These are phyloP conservation scores for Hyalella azteca DNA, from an alignment of 2,888 invertebrate species.

Conservation along the genomic window DNA sequence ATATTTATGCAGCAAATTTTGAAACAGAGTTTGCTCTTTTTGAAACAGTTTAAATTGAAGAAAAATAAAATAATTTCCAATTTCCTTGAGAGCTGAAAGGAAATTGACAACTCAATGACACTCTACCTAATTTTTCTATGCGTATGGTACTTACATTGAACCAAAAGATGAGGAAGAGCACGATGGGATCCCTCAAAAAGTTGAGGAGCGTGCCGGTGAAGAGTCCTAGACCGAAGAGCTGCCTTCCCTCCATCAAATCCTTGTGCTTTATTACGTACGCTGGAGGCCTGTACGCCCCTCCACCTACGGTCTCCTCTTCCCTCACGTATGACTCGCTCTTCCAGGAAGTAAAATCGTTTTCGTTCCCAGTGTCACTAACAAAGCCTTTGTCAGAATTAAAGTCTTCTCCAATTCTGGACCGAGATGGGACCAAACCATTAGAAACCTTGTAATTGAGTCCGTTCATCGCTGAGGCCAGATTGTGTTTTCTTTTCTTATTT, in stretches of 20 bases:
- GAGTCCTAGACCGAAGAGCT: conserved; percentile 35
- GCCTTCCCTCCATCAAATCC: conserved; percentile 13
- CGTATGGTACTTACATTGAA: conserved; percentile 28
- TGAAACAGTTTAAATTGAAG: too few species aligned
- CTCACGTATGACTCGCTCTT: neutral
- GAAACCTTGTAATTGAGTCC: neutral
- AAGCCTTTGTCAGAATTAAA: neutral
- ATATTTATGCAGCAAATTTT: too few species aligned
- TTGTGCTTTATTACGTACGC: neutral
- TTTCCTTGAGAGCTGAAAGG: too few species aligned
- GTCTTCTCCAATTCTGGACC: neutral
- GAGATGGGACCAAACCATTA: neutral
- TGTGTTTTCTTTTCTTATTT: neutral
- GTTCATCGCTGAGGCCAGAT: too few species aligned
- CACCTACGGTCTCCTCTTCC: neutral
- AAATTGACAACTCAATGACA: too few species aligned
- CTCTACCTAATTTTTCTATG: too few species aligned
- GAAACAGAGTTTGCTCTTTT: too few species aligned
- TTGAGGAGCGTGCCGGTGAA: conserved; percentile 29
- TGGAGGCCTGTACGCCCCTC: neutral
- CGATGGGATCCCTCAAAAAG: conserved; percentile 26
- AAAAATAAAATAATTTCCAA: too few species aligned
- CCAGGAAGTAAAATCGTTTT: neutral
- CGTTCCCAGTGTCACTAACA: neutral
- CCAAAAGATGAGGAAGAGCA: conserved; percentile 38